Percentiles rank a stretch among this genome's conserved stretches.
These are phyloP conservation scores for Neofelis nebulosa DNA, from an alignment of 2,113 vertebrate genomes.

Conservation along the genomic window DNA sequence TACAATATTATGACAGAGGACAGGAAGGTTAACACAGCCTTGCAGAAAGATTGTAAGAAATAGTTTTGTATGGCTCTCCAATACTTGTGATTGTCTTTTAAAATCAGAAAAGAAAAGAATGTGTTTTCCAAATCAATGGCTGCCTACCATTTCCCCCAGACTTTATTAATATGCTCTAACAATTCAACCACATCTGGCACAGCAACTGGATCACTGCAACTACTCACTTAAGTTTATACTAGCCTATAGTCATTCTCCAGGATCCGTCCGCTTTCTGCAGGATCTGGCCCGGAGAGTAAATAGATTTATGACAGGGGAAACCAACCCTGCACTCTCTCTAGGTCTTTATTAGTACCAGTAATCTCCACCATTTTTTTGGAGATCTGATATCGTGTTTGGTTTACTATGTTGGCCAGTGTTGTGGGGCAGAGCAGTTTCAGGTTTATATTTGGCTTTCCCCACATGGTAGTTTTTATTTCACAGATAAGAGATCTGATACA, in stretches of 20 bases:
- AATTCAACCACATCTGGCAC: background rate
- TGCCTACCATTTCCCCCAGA: background rate
- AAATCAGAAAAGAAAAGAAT: background rate
- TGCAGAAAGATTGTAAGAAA: background rate
- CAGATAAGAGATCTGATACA: background rate
- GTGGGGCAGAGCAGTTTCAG: background rate
- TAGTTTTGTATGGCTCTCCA: background rate
- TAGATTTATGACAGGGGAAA: background rate
- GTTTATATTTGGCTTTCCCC: background rate
- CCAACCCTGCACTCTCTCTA: background rate
- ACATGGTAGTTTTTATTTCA: background rate
- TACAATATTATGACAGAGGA: background rate
- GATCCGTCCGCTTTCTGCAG: background rate
- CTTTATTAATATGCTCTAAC: background rate
- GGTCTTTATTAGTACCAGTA: background rate
- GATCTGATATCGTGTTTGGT: background rate
- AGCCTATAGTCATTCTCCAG: background rate
- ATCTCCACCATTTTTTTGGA: background rate
- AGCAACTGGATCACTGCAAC: background rate
- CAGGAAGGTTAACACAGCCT: background rate
- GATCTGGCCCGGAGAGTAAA: background rate
- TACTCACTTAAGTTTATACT: background rate
- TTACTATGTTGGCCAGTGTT: background rate
- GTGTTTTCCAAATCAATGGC: background rate
- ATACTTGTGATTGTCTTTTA: background rate